phyloP scores from a whole-genome alignment of 92 coral and sea anemone genomes.

The Paramuricea clavata region DNA sequence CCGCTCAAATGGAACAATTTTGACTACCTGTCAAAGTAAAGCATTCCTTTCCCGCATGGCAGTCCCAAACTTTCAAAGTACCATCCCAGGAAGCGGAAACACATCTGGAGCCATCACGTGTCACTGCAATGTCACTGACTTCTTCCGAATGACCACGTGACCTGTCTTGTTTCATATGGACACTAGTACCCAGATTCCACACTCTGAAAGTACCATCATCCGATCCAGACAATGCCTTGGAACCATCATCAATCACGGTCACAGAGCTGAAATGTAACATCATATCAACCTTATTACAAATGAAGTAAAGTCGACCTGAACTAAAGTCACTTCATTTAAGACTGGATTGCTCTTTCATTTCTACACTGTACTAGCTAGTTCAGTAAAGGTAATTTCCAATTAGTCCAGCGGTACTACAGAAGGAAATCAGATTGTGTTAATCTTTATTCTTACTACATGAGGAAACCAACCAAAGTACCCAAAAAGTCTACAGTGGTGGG shows the following conservation, averaged over 20 bases:
- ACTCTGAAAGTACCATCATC: conserved; percentile 66
- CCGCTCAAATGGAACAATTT: too few relatives aligned
- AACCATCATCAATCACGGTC: conserved; percentile 52
- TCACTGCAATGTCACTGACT: conserved; percentile 50
- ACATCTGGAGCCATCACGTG: conserved; percentile 41
- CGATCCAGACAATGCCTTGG: conserved; percentile 63
- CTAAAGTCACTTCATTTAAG: too few relatives aligned
- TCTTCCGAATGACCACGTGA: conserved; percentile 59
- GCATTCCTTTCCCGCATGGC: conserved; percentile 34
- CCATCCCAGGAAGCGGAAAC: conserved; percentile 67
- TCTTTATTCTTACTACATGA: too few relatives aligned
- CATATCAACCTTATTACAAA: too few relatives aligned
- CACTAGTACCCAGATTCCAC: conserved; percentile 54
- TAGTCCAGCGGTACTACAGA: too few relatives aligned
- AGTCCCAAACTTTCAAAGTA: conserved; percentile 66
- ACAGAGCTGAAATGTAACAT: conserved; percentile 50
- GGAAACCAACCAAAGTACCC: too few relatives aligned
- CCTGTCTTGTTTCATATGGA: conserved; percentile 12
- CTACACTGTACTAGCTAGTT: too few relatives aligned
- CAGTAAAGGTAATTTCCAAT: too few relatives aligned
- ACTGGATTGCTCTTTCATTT: too few relatives aligned
- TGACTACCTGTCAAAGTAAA: conserved; percentile 28
- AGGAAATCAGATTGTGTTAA: too few relatives aligned
- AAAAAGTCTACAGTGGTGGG: too few relatives aligned
- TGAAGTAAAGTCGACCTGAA: too few relatives aligned